Evolutionary conservation across 2,888 invertebrate genomes (phyloP), one percentile per base, ranked within the genome.

Genomic region (Hyppa rectilinea): DNA sequence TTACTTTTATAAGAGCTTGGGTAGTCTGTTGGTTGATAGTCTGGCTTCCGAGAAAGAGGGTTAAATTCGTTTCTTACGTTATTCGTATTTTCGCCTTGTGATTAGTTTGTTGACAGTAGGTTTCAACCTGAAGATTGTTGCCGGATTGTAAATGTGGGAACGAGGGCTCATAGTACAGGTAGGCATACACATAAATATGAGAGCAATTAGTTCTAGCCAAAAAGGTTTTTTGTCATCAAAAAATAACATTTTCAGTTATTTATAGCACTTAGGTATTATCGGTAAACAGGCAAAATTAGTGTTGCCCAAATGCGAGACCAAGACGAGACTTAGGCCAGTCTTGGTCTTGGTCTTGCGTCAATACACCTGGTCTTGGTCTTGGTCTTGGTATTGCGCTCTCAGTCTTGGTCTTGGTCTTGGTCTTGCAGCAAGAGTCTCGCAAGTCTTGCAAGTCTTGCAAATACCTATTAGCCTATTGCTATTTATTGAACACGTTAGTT

Each of bases 1-100:
- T 62, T 82, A 78, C 82, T 78, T 80, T 56, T 80, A n/a, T 38
- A 58, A 50, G 29, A 74, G 75, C 71, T 40, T 34, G 23, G 14
- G n/a, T 45, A 34, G 34, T 40, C 26, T 75, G 31, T 47, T 45
- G 63, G 55, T 26, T 34, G 36, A 34, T 20, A 31, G 31, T 29
- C 31, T 50, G 23, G 4, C 38, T 71, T 31, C 38, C 29, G 17
- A 43, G 20, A 50, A 50, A 29, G 50, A 29, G 23, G 20, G 4
- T 7, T 14, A 6, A 34, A 34, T 38, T 71, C 0, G 2, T 7
- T 70, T 43, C 7, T 34, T 23, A 63, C 3, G 17, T 36, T 23
- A 23, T 17, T 7, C 6, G 14, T 14, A 43, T 20, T 45, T 45
- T 45, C 12, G 10, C 4, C 17, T n/a, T 45, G 12, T 5, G 4